Conservation (phyloP, 2,797 vertebrate species). For the Nyctibius grandis region DNA sequence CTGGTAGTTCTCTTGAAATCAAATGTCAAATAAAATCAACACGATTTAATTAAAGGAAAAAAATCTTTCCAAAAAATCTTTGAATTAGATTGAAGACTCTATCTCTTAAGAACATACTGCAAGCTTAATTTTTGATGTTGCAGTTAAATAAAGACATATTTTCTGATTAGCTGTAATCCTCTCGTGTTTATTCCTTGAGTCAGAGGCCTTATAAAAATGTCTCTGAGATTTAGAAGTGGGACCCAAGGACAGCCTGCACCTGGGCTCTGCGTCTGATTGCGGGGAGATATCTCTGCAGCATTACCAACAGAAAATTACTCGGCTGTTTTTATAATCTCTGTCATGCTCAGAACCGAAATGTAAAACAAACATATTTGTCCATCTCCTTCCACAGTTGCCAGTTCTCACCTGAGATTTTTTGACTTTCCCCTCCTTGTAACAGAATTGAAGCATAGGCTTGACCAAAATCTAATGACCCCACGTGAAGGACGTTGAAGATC, state of each 20-base stretch:
- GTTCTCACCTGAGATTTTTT: background rate
- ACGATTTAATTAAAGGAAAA: background rate
- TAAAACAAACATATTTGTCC: background rate
- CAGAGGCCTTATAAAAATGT: slow-evolving; percentile 23
- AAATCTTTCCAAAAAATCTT: slow-evolving; percentile 1
- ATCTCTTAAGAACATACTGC: slow-evolving; percentile 48
- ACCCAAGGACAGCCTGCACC: slow-evolving; percentile 16
- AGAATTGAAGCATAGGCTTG: background rate
- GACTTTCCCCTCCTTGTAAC: background rate
- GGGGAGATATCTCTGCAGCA: fast-evolving
- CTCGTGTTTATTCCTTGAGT: slow-evolving; percentile 53
- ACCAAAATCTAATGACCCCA: background rate
- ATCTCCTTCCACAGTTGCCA: background rate
- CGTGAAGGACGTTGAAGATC: fast-evolving
- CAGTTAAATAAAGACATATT: slow-evolving; percentile 41
- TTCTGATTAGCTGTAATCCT: slow-evolving; percentile 50
- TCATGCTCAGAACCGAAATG: background rate
- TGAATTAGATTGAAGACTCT: slow-evolving; percentile 36
- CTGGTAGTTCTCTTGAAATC: background rate
- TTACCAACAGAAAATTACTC: background rate
- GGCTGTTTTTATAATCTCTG: background rate
- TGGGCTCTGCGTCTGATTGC: background rate
- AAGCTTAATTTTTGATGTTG: slow-evolving; percentile 49
- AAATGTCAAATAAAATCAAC: slow-evolving; percentile 42
- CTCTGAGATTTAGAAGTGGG: background rate